Base-by-base conservation (phyloP, 2,797 vertebrate genomes). In the Carapus acus region DNA sequence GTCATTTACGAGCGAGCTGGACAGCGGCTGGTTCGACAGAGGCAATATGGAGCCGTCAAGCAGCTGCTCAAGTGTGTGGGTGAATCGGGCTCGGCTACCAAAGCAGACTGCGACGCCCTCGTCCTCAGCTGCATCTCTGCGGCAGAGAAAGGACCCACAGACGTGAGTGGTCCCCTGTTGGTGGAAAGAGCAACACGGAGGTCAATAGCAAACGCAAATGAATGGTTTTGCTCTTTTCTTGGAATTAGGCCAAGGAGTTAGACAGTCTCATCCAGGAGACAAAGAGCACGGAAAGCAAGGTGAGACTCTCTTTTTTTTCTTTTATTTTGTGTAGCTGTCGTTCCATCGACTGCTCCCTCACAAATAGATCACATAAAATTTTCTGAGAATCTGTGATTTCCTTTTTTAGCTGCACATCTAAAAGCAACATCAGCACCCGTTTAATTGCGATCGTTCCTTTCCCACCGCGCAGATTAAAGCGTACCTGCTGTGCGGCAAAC, bases 1-100 rank as follows among this genome's bases (percentile, higher is more conserved):
- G 77, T 85, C 0, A 91, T 95, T 4, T 99, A 98, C 71, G 83
- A 83, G 49, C 89, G 84, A 27, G 91, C 92, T 0, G 94, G 92
- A 43, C 91, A 91, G 53, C 84, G 91, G 31, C 77, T 99, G 17
- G 80, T 95, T 50, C 86, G 90, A 11, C 88, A 88, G 70, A 83
- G 81, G 52, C 92, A 93, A 55, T 94, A 90, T 7, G 64, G 83
- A 0, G 91, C 94, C 29, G 90, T 93, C 42, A 87, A 87, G 16
- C 96, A 93, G 76, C 90, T 99, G 61, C 90, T 98, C 17, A 97
- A 92, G 63, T 98, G 96, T 17, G 95, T 99, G 48, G 85, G 78
- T 0, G 96, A 98, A 71, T 98, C 96, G 0, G 96, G 96, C 57
- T 82, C 89, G 0, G 94, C 92, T 49, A 91, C 92, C 53, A 93